Evolutionary conservation across 2,888 invertebrate genomes (phyloP).

Genomic region (Antheraea assamensis): DNA sequence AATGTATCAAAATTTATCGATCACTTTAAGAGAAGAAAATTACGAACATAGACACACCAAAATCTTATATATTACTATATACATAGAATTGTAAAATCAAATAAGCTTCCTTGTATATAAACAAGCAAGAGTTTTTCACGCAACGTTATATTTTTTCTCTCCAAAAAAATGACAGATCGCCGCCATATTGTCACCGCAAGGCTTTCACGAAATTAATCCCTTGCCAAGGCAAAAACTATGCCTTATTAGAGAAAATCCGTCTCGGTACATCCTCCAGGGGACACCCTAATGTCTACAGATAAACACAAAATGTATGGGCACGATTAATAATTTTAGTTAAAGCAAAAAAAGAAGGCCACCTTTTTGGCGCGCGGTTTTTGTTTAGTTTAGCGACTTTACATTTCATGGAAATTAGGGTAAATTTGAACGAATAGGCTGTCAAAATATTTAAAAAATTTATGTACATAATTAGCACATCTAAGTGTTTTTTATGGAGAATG

Average conservation of each 20-base stretch:
- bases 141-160: not conserved
- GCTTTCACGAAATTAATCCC: conserved; percentile 61
- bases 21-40: too few species aligned
- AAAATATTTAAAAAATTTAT: not conserved
- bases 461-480: not conserved
- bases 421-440: not conserved
- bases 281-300: conserved; percentile 64
- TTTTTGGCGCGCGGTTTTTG: conserved; percentile 40
- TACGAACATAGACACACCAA: too few species aligned
- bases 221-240: conserved; percentile 63
- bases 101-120: not conserved
- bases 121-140: not conserved
- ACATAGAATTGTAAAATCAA: too few species aligned
- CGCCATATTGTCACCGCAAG: conserved; percentile 42
- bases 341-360: conserved; percentile 58
- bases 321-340: conserved; percentile 73
- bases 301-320: conserved; percentile 72
- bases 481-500: too few species aligned
- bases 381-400: conserved; percentile 28
- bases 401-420: conserved; percentile 66
- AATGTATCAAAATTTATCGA: too few species aligned
- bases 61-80: too few species aligned
- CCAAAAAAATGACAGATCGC: conserved; percentile 25
- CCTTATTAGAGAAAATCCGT: conserved; percentile 67
- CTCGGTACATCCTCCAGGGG: conserved; percentile 41